These are phyloP conservation scores for Phalacrocorax carbo DNA, from an alignment of 2,113 vertebrate genomes.

Conservation along the genomic window DNA sequence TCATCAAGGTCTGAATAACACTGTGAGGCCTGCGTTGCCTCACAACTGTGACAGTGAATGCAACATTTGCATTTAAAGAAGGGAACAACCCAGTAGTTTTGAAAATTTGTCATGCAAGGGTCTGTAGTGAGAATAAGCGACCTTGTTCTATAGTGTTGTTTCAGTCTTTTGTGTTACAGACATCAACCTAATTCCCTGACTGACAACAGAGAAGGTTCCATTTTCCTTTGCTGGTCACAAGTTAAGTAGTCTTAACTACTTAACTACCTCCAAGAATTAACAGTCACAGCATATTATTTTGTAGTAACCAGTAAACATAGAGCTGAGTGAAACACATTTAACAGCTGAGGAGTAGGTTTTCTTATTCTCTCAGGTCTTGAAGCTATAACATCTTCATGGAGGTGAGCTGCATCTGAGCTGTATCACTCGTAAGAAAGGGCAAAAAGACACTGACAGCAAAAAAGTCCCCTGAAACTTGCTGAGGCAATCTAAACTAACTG, in stretches of 20 bases:
- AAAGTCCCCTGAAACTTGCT: background rate
- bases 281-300: background rate
- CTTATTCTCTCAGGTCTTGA: background rate
- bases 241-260: background rate
- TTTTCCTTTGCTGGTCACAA: background rate
- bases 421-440: background rate
- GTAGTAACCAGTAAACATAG: background rate
- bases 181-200: background rate
- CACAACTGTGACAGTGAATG: background rate
- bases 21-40: background rate
- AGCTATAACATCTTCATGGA: background rate
- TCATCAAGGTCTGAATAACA: background rate
- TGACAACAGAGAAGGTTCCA: background rate
- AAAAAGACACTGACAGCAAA: background rate
- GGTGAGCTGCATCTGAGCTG: background rate
- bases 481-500: background rate
- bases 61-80: background rate
- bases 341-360: background rate
- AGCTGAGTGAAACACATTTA: background rate
- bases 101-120: background rate
- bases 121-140: background rate
- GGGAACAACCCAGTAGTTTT: background rate
- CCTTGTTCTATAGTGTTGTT: background rate
- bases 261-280: background rate
- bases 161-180: background rate